These are phyloP conservation scores for Ovis canadensis DNA, from an alignment of 2,113 vertebrate species.

Conservation along the genomic window DNA sequence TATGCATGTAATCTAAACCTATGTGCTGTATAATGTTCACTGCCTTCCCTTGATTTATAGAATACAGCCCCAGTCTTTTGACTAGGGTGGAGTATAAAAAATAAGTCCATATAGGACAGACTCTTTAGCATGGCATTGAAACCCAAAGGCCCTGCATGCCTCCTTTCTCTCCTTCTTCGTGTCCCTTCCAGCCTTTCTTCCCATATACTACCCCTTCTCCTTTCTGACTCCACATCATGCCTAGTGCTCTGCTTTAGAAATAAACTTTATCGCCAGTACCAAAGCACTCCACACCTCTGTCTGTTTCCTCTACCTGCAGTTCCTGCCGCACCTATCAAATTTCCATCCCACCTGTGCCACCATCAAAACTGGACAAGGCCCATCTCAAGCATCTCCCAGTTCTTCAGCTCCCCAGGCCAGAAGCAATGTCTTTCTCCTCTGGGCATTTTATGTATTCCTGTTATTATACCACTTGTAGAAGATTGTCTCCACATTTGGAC, in stretches of 20 bases:
- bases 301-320: not conserved
- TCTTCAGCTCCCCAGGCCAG: too few species aligned
- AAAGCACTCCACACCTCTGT: not conserved
- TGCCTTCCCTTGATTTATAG: not conserved
- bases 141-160: too few species aligned
- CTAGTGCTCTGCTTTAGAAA: not conserved
- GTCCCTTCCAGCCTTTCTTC: not conserved
- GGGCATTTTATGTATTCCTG: not conserved
- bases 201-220: not conserved
- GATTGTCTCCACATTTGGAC: not conserved
- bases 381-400: not conserved
- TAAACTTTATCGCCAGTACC: not conserved
- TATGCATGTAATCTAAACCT: not conserved
- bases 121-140: not conserved
- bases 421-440: not conserved
- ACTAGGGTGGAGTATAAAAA: not conserved
- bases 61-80: not conserved
- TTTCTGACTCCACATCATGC: too few species aligned
- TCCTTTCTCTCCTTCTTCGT: not conserved
- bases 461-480: not conserved
- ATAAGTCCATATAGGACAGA: accelerated
- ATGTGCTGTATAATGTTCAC: not conserved
- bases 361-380: not conserved
- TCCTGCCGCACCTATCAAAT: not conserved
- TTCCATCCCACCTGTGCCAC: not conserved